phyloP scores from a whole-genome alignment of 2,888 invertebrate species.

The Mesorhabditis belari region DNA sequence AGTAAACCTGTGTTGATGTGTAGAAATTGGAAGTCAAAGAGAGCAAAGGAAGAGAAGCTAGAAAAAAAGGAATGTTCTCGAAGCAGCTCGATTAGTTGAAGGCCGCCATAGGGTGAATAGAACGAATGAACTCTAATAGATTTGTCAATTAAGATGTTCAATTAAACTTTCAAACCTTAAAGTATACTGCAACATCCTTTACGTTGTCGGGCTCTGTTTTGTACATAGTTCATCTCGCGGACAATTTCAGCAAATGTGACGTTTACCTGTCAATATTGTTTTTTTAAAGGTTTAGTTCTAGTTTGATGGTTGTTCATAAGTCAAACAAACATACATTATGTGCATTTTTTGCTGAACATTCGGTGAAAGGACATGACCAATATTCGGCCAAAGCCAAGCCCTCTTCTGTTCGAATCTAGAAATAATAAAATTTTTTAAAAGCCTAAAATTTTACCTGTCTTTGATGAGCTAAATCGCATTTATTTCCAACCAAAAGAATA shows the following conservation, averaged over 20 bases:
- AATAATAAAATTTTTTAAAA: too few relatives aligned
- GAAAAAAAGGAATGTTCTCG: too few relatives aligned
- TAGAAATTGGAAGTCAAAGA: too few relatives aligned
- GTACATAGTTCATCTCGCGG: slow-evolving; percentile 98
- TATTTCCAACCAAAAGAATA: slow-evolving; percentile 95
- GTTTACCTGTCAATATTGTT: slow-evolving; percentile 7
- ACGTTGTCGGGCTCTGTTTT: slow-evolving; percentile 54
- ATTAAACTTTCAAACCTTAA: slow-evolving; percentile 13
- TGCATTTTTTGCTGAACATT: slow-evolving; percentile 95
- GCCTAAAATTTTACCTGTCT: too few relatives aligned
- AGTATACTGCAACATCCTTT: slow-evolving; percentile 33
- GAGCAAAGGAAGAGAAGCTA: too few relatives aligned
- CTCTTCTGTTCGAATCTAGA: slow-evolving; percentile 58
- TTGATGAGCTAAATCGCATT: slow-evolving; percentile 94
- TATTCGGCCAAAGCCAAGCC: slow-evolving; percentile 65
- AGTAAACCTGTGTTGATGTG: too few relatives aligned
- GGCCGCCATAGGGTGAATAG: too few relatives aligned
- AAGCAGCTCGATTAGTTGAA: too few relatives aligned
- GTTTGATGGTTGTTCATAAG: too few relatives aligned
- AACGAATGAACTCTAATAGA: too few relatives aligned
- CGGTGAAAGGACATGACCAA: slow-evolving; percentile 96
- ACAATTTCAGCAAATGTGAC: slow-evolving; percentile 88
- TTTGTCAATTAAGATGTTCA: too few relatives aligned
- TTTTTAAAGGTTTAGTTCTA: slow-evolving; percentile 65
- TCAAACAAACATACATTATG: slow-evolving; percentile 69